Base-by-base conservation (phyloP, 2,888 invertebrate species). In the Dicyrtomina minuta region DNA sequence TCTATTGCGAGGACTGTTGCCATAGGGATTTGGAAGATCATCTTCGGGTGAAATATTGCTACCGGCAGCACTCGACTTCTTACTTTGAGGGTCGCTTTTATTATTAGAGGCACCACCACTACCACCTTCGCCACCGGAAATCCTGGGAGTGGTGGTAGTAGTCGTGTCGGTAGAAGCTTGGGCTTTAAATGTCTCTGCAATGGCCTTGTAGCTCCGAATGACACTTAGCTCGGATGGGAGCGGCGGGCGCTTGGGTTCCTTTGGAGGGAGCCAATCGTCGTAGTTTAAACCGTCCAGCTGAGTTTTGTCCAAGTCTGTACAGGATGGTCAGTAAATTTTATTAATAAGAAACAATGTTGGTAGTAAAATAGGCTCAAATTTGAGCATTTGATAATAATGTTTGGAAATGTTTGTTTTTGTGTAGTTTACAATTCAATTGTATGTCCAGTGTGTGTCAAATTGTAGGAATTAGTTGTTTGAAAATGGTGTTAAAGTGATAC, bases 261-360 rank as follows among this genome's bases (percentile, higher is more conserved):
- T 27, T 27, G 10, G 2, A 12, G 26, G 56, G 15, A 59, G 41
- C 59, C 59, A 59, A 17, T 59, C 59, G 5, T 39, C 8, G 3
- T 20, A 41, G 27, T 33, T 41, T 2, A 59, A n/a, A 33, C 59
- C 59, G 20, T 59, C 59, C 20, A 59, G 20, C 8, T 59, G 59
- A 20, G 10, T 59, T 13, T 59, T 59, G 39, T 59, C 59, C 39
- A 59, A 20, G 22, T 59, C 59, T 59, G 33, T 17, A 20, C 12
- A 33, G 15, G 2, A 58, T 27, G 6, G n/a, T n/a, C 17, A 39
- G 20, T 33, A 12, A 56, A 27, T 12, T 27, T 33, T 22, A 4
- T n/a, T n/a, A n/a, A n/a, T n/a, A n/a, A n/a, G n/a, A n/a, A n/a
- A n/a, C n/a, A n/a, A n/a, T n/a, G n/a, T n/a, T n/a, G n/a, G n/a